These are phyloP conservation scores for Leguminivora glycinivorella DNA, from an alignment of 1,140 invertebrate genomes.

Conservation along the genomic window DNA sequence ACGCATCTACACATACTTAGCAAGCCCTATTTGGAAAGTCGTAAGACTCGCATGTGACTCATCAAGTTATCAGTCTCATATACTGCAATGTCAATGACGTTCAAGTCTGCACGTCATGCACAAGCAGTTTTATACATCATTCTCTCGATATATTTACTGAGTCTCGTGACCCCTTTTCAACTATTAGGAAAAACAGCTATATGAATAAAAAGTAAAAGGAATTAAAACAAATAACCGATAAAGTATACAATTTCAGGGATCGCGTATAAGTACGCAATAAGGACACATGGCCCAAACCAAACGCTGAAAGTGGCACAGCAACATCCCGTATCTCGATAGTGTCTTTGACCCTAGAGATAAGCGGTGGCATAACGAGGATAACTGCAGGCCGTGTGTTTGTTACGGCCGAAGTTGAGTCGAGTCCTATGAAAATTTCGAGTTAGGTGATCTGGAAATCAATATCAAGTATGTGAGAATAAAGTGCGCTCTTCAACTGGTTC, in stretches of 20 bases:
- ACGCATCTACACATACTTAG: too few relatives aligned
- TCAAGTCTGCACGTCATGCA: too few relatives aligned
- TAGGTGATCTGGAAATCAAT: background rate
- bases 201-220: too few relatives aligned
- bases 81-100: too few relatives aligned
- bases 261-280: background rate
- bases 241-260: background rate
- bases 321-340: conserved; percentile 1
- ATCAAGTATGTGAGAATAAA: background rate
- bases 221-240: background rate
- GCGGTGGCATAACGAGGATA: conserved; percentile 6
- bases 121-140: too few relatives aligned
- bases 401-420: background rate
- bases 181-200: too few relatives aligned
- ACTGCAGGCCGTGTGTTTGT: background rate
- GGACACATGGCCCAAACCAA: background rate
- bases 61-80: too few relatives aligned
- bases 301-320: background rate
- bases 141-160: too few relatives aligned
- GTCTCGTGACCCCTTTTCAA: too few relatives aligned
- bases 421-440: background rate
- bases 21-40: too few relatives aligned
- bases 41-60: too few relatives aligned
- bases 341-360: conserved; percentile 24
- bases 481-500: too few relatives aligned